Evolutionary conservation across 1,140 invertebrate genomes (phyloP), one percentile per base, ranked within the genome.

Genomic region (Berghia stephanieae): DNA sequence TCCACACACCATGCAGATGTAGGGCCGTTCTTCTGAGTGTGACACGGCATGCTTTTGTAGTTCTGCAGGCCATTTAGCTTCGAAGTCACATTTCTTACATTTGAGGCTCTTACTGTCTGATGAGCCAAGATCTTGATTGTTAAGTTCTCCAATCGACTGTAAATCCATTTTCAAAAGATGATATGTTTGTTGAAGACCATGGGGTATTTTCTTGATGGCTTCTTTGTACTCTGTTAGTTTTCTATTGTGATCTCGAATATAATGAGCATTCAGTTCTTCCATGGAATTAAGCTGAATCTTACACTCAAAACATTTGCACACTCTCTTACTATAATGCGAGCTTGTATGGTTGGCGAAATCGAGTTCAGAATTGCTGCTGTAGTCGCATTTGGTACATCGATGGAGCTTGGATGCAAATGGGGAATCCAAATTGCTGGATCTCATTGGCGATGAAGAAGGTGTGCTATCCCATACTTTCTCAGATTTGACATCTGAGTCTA

Each of bases 31-130:
- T 68, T 87, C 87, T 10, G 87, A 89, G 77, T 89, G 88, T 10
- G 84, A 87, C 4, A 87, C 86, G 27, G 87, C 87, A 82, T 89
- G 88, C 57, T 89, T 89, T 75, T 89, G 87, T 10, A 89, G 80
- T 70, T 89, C 88, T 44, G 88, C 87, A 6, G 88, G 87, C 88
- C 88, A 89, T 73, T 87, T 87, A n/a, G 87, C 87, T 13, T 87
- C 84, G 86, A 88, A 87, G 27, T 83, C 78, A 80, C 88, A 89
- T 83, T 85, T 85, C 70, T 84, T 88, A 78, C 87, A 87, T 82
- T 87, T 87, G 18, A 89, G 78, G 57, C 85, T 85, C 55, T 84
- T 85, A 36, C 78, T 75, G 60, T 86, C 85, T 13, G 72, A 55
- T 5, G 80, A 80, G 1, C 81, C 60, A 0, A 82, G 71, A 36